Evolutionary conservation across 1,140 invertebrate species (phyloP).

Genomic region (Aphis gossypii): DNA sequence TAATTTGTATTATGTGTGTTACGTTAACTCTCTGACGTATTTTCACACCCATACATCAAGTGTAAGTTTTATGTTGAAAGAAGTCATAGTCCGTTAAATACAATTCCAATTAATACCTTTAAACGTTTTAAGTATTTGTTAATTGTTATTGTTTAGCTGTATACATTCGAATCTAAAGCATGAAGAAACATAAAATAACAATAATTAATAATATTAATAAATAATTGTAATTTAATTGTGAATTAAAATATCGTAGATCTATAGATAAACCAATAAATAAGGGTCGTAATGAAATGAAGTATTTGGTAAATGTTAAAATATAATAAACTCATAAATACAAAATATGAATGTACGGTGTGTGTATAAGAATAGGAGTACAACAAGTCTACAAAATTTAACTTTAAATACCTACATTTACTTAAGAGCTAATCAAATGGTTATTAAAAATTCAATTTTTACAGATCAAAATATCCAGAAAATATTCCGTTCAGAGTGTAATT

Average conservation of each 20-base stretch:
- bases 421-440: not conserved
- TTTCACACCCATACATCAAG: not conserved
- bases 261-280: too few relatives aligned
- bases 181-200: not conserved
- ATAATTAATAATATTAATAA: not conserved
- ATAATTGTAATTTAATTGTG: not conserved
- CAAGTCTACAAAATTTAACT: not conserved
- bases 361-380: too few relatives aligned
- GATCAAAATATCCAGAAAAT: not conserved
- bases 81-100: not conserved
- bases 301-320: too few relatives aligned
- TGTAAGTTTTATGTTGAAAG: not conserved
- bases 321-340: too few relatives aligned
- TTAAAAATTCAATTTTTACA: not conserved
- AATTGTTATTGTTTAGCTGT: not conserved
- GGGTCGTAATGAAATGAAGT: too few relatives aligned
- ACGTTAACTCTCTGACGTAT: not conserved
- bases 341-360: too few relatives aligned
- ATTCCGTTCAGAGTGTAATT: not conserved
- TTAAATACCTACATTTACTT: not conserved
- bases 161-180: not conserved
- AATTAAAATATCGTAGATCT: not conserved
- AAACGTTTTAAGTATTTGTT: not conserved
- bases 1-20: not conserved
- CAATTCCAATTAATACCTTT: not conserved